phyloP scores from a whole-genome alignment of 1,140 invertebrate species.

The Drosophila nannoptera region DNA sequence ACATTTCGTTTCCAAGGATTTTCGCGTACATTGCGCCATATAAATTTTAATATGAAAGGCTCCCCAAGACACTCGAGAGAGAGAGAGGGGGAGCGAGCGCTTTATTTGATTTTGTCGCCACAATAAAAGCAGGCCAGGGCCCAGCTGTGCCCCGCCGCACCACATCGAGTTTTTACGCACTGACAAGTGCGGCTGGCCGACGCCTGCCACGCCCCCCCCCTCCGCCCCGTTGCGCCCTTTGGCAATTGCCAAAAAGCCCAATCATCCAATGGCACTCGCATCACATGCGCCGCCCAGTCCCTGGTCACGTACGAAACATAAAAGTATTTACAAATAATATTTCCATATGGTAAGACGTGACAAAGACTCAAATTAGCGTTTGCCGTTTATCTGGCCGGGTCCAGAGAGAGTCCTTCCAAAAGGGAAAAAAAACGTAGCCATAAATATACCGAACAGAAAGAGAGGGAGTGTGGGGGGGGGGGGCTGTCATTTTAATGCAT shows the following conservation, averaged over 20 bases:
- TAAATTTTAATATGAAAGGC: conserved; percentile 67
- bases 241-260: conserved; percentile 16
- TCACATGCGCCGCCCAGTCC: conserved; percentile 56
- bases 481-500: conserved; percentile 44
- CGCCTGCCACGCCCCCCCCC: not conserved
- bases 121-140: conserved; percentile 55
- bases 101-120: conserved; percentile 77
- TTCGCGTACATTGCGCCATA: conserved; percentile 66
- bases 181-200: conserved; percentile 29
- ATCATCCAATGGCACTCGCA: conserved; percentile 29
- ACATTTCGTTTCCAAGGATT: conserved; percentile 75
- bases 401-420: conserved; percentile 13
- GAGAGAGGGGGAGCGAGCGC: conserved; percentile 26
- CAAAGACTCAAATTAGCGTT: conserved; percentile 78
- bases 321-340: conserved; percentile 79
- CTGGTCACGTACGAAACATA: conserved; percentile 77
- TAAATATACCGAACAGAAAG: conserved; percentile 72
- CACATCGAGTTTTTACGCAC: conserved; percentile 42
- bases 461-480: conserved; percentile 9
- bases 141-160: conserved; percentile 14
- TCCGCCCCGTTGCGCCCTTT: no score
- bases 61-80: conserved; percentile 24
- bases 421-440: conserved; percentile 35
- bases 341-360: conserved; percentile 79
- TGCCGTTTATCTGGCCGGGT: conserved; percentile 65